phyloP scores from a whole-genome alignment of 2,113 vertebrate genomes.

The Cottus gobio region DNA sequence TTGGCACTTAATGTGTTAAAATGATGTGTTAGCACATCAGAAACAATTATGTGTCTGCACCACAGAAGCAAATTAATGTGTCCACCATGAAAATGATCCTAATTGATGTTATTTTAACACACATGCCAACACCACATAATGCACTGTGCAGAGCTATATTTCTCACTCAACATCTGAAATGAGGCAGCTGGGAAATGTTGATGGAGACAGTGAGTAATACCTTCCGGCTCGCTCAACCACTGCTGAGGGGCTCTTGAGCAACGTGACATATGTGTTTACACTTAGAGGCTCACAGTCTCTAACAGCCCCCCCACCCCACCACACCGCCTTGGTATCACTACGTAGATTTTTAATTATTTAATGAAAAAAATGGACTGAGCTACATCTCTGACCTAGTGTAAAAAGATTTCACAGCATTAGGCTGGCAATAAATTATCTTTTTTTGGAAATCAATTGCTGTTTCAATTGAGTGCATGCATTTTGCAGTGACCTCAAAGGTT shows the following conservation, averaged over 20 bases:
- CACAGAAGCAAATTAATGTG: no score
- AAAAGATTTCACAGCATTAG: neutral
- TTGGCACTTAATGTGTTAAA: no score
- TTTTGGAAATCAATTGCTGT: neutral
- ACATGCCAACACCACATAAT: neutral
- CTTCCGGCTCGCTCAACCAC: neutral
- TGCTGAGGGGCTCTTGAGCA: constrained; percentile 2
- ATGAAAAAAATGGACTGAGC: neutral
- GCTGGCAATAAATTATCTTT: neutral
- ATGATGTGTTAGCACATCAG: no score
- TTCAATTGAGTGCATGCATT: constrained; percentile 15
- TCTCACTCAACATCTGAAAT: neutral
- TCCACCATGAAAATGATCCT: no score
- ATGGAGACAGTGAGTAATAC: neutral
- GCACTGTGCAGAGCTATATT: neutral
- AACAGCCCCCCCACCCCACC: no score
- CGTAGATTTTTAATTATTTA: neutral
- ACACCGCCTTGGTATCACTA: neutral
- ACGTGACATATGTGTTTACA: neutral
- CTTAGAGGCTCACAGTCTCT: neutral
- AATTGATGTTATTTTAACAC: no score
- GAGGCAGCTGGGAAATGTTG: neutral
- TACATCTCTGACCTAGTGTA: neutral
- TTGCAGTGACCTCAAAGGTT: constrained; percentile 11
- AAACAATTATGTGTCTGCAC: no score